phyloP scores from a whole-genome alignment of 2,113 vertebrate species.

The Rutilus rutilus region DNA sequence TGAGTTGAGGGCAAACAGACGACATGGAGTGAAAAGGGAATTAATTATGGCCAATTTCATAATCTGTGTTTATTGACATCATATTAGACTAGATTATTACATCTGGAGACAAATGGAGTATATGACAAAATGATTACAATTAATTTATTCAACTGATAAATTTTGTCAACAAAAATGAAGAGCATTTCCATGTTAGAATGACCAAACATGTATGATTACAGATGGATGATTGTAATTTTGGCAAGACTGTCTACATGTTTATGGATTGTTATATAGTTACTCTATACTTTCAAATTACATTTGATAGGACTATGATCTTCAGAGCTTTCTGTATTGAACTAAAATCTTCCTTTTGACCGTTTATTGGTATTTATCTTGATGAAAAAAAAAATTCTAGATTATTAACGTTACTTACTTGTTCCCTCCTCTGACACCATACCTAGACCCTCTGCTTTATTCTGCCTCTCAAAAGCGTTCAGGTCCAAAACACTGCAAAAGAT shows the following conservation, averaged over 20 bases:
- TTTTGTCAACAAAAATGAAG: slow-evolving; percentile 13
- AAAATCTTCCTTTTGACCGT: background rate
- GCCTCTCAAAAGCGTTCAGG: slow-evolving; percentile 94
- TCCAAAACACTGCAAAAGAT: slow-evolving; percentile 84
- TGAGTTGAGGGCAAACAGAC: slow-evolving; percentile 76
- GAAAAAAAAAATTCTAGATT: background rate
- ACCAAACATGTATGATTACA: slow-evolving; percentile 27
- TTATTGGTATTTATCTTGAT: background rate
- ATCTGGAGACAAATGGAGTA: slow-evolving; percentile 41
- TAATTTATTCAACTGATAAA: slow-evolving; percentile 48
- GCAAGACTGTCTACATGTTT: background rate
- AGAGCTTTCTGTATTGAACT: no score
- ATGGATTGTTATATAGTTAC: background rate
- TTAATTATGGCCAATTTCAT: slow-evolving; percentile 33
- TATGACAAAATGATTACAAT: slow-evolving; percentile 39
- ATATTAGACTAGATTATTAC: slow-evolving; percentile 33
- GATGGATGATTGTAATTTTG: slow-evolving; percentile 29
- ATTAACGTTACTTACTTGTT: slow-evolving; percentile 82
- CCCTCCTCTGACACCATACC: slow-evolving; percentile 96
- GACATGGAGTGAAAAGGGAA: slow-evolving; percentile 74
- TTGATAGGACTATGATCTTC: background rate
- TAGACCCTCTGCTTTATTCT: slow-evolving; percentile 94
- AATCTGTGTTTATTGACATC: slow-evolving; percentile 15
- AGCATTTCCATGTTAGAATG: slow-evolving; percentile 33
- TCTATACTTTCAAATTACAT: background rate